Evolutionary conservation across 1,140 invertebrate genomes (phyloP).

Genomic region (Zaprionus lachaisei): DNA sequence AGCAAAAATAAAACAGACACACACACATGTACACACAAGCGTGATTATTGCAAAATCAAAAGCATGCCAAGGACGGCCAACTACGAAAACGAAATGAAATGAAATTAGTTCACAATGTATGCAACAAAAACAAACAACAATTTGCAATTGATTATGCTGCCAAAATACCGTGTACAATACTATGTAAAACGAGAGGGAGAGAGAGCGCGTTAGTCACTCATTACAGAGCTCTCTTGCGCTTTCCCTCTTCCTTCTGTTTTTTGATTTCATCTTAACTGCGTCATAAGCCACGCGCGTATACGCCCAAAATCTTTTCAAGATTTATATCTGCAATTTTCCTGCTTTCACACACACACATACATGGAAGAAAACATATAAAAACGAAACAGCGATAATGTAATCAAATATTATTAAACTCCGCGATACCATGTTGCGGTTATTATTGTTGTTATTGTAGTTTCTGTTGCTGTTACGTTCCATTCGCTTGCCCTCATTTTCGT

Average conservation of each 20-base stretch:
- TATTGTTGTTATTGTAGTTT: constrained; percentile 36
- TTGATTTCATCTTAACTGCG: constrained; percentile 54
- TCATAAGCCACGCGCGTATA: constrained; percentile 44
- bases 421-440: constrained; percentile 40
- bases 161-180: constrained; percentile 20
- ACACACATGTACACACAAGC: constrained; percentile 24
- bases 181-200: neutral
- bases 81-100: constrained; percentile 56
- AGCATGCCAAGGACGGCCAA: constrained; percentile 72
- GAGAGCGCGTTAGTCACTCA: neutral
- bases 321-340: constrained; percentile 46
- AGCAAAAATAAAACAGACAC: constrained; percentile 46
- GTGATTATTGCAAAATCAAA: constrained; percentile 69
- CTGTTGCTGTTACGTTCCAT: constrained; percentile 57
- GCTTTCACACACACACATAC: constrained; percentile 5
- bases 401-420: constrained; percentile 76
- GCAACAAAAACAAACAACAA: constrained; percentile 17
- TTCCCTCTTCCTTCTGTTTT: constrained; percentile 13
- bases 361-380: constrained; percentile 40
- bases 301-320: constrained; percentile 26
- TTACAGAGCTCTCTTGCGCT: neutral
- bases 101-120: constrained; percentile 73
- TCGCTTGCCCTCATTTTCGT: constrained; percentile 77
- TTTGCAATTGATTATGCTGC: constrained; percentile 43
- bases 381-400: constrained; percentile 68